Percentiles rank a stretch among this genome's conserved stretches.
Conservation (phyloP, 2,113 vertebrate genomes). For the Hippocampus barbouri region DNA sequence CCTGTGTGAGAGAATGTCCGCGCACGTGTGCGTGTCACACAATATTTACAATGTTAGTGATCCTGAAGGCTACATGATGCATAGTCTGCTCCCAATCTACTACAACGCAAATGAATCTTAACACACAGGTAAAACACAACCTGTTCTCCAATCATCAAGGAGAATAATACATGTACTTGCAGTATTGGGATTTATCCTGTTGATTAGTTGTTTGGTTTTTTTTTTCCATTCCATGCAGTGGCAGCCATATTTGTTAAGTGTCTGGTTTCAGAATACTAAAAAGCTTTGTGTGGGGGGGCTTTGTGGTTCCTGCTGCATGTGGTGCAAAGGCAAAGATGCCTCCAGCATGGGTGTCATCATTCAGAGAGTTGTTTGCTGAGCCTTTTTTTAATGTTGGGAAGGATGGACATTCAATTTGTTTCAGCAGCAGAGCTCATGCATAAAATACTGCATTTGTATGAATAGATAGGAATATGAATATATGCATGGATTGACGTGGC, state of each 20-base stretch:
- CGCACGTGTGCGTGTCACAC: no score
- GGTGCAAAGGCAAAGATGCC: constrained; percentile 8
- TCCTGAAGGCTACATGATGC: neutral
- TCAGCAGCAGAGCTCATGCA: constrained; percentile 9
- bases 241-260: constrained; percentile 18
- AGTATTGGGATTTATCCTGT: neutral
- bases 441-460: neutral
- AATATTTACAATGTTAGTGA: neutral
- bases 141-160: neutral
- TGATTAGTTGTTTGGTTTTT: no score
- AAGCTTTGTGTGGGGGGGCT: neutral
- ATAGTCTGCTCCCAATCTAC: neutral
- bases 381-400: constrained; percentile 28
- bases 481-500: constrained; percentile 14
- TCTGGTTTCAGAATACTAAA: constrained; percentile 22
- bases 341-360: constrained; percentile 22
- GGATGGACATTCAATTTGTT: constrained; percentile 6
- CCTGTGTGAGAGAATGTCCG: no score
- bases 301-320: constrained; percentile 11
- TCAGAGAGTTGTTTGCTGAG: constrained; percentile 23
- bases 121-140: constrained; percentile 35
- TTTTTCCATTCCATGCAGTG: neutral
- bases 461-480: neutral
- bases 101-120: constrained; percentile 10
- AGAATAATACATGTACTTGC: neutral